phyloP scores from a whole-genome alignment of 2,888 invertebrate species.

The Drosophila imparisetae region DNA sequence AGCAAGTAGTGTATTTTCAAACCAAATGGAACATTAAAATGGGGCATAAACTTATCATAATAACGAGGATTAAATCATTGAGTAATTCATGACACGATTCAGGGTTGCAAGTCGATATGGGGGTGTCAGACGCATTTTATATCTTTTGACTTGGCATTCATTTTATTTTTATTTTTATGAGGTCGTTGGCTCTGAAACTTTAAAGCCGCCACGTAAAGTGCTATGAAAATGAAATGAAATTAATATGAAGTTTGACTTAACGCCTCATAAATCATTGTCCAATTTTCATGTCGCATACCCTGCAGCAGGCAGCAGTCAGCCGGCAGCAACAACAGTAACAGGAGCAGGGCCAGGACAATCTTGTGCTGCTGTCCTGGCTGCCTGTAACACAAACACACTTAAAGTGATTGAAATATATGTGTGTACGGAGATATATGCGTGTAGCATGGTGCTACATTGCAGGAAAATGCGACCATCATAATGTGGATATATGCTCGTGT shows the following conservation, averaged over 20 bases:
- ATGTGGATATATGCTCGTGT: constrained; percentile 10
- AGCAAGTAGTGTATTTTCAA: background rate
- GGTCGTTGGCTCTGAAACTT: constrained; percentile 50
- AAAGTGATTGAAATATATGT: constrained; percentile 80
- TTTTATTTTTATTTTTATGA: constrained; percentile 36
- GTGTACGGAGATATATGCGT: constrained; percentile 66
- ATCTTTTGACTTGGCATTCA: constrained; percentile 42
- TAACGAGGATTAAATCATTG: background rate
- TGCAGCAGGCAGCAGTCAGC: constrained; percentile 22
- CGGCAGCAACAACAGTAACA: background rate
- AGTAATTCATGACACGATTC: constrained; percentile 65
- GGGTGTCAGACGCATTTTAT: constrained; percentile 53
- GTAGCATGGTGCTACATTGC: constrained; percentile 63
- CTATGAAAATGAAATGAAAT: constrained; percentile 76
- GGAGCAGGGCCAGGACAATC: constrained; percentile 37
- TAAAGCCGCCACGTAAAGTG: constrained; percentile 49
- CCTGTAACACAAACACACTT: constrained; percentile 76
- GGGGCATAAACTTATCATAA: background rate
- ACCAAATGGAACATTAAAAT: background rate
- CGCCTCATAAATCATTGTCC: constrained; percentile 81
- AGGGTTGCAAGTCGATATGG: constrained; percentile 38
- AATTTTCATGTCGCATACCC: constrained; percentile 69
- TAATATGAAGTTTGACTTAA: constrained; percentile 80
- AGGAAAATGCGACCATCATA: constrained; percentile 38
- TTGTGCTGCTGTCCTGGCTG: constrained; percentile 58